A percentile compares a stretch with the other conserved stretches of the same genome.
Conservation (phyloP, 2,888 invertebrate species). For the Torymus texanus region DNA sequence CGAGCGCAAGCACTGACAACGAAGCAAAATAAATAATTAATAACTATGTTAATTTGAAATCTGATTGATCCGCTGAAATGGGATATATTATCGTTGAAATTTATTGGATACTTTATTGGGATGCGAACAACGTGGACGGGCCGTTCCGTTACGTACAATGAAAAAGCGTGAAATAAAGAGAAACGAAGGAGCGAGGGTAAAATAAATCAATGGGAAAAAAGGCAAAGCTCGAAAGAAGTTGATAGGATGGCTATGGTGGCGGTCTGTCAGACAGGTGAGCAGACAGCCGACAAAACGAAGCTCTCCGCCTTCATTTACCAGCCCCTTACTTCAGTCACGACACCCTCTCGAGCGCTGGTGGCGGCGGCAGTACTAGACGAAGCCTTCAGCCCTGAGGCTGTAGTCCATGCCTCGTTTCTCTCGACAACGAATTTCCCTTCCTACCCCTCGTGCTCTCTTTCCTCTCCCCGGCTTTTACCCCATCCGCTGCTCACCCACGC, state of each 20-base stretch:
- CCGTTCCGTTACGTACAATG: background rate
- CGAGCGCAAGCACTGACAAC: too few relatives aligned
- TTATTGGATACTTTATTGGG: too few relatives aligned
- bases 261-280: conserved; percentile 32
- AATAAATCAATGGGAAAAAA: background rate
- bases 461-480: conserved; percentile 5
- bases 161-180: background rate
- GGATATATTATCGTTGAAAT: too few relatives aligned
- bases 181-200: background rate
- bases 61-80: too few relatives aligned
- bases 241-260: background rate
- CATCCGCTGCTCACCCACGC: background rate
- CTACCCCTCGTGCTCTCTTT: background rate
- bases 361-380: background rate
- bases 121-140: too few relatives aligned
- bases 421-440: conserved; percentile 40
- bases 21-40: too few relatives aligned
- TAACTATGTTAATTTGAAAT: too few relatives aligned
- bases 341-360: conserved; percentile 17
- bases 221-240: background rate
- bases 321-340: conserved; percentile 18
- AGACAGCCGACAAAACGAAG: conserved; percentile 34
- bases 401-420: conserved; percentile 35
- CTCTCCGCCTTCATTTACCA: conserved; percentile 47
- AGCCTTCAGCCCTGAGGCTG: conserved; percentile 13